These are phyloP conservation scores for Philotrypesis tridentata DNA, from an alignment of 1,140 invertebrate species.

Conservation along the genomic window DNA sequence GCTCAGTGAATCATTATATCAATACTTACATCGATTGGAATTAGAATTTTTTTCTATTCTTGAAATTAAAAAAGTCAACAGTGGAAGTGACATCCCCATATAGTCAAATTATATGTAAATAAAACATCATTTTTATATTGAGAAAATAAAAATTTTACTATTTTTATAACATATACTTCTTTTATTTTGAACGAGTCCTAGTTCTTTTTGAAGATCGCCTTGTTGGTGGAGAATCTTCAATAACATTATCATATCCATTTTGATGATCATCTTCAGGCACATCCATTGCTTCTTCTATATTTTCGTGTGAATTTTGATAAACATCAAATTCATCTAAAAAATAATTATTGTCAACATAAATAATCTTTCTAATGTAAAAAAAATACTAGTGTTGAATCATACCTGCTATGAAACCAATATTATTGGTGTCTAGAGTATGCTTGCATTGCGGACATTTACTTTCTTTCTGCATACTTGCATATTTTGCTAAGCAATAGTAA, in stretches of 20 bases:
- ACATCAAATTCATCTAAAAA: background rate
- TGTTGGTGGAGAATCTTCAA: background rate
- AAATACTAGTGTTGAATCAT: slow-evolving; percentile 11
- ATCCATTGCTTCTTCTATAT: slow-evolving; percentile 11
- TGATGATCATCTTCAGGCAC: background rate
- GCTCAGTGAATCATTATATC: no score
- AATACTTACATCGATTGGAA: no score
- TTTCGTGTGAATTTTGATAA: background rate
- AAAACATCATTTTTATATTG: slow-evolving; percentile 21
- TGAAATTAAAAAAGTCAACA: no score
- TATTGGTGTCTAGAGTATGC: slow-evolving; percentile 8
- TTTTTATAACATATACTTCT: background rate
- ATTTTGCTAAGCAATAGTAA: slow-evolving; percentile 57
- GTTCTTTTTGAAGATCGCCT: slow-evolving; percentile 17
- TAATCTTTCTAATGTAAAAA: background rate
- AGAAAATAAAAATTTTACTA: slow-evolving; percentile 13
- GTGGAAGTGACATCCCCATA: no score
- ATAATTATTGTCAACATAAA: background rate
- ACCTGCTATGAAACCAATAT: slow-evolving; percentile 8
- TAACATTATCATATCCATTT: background rate
- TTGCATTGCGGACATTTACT: slow-evolving; percentile 58
- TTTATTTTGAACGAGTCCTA: background rate
- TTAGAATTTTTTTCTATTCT: no score
- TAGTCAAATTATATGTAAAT: background rate
- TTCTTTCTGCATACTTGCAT: slow-evolving; percentile 39